Base-by-base conservation (phyloP, 2,113 vertebrate genomes). In the Dolichallabes microphthalmus region DNA sequence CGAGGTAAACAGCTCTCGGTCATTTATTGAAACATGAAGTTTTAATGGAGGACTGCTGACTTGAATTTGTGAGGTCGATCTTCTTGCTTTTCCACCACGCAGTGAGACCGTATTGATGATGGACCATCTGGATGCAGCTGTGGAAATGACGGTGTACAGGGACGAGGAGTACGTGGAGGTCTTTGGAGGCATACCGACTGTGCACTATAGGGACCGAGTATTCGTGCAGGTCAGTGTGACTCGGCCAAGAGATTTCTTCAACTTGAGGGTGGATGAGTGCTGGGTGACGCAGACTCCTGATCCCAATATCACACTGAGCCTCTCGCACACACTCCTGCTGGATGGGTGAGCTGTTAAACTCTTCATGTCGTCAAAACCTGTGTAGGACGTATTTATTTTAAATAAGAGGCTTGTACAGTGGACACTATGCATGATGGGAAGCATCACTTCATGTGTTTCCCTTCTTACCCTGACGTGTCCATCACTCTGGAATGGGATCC, bases 151-250 rank as follows among this genome's bases (percentile, higher is more conserved):
- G 61, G 20, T 95, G 74, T 95, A 91, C 87, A 92, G 88, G 1
- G 92, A 94, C 68, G 75, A 87, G 7, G 90, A 86, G 2, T 95
- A 92, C 79, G 85, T 27, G 0, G 71, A 90, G 25, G 82, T 91
- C 53, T 92, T 90, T 90, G 82, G 10, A 13, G 89, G 71, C 0
- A 57, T 91, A 8, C 94, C 94, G 11, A 90, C 87, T 19, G 88
- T 95, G 4, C 92, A 93, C 19, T 93, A 94, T 3, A 6, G 89
- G 32, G 90, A 93, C 82, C 90, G 90, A 88, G 93, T 94, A n/a
- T 94, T 89, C 5, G 92, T 95, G 0, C 93, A 94, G 91, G 87
- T 95, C 83, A 60, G 77, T 0, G 91, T 94, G 60, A 89, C 86
- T 0, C 90, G 92, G 71, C 94, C 93, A 1, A 90, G 86, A 32